Conservation (phyloP, 2,797 vertebrate genomes). For the Falco biarmicus region DNA sequence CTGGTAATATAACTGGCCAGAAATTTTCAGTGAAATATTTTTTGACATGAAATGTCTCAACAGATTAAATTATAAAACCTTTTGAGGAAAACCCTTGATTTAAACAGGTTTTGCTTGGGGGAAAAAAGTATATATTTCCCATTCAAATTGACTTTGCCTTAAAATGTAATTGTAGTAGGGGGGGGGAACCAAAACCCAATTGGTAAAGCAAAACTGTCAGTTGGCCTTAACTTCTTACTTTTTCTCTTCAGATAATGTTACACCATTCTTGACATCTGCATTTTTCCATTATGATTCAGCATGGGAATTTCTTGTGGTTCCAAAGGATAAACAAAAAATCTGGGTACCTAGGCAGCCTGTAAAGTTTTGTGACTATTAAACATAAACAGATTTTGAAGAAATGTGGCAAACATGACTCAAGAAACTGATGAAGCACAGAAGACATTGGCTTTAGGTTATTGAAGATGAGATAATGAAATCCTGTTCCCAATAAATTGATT, state of each 20-base stretch:
- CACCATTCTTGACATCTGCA: neutral
- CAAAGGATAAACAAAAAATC: neutral
- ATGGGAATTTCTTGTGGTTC: neutral
- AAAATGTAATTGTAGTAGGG: neutral
- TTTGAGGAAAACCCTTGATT: neutral
- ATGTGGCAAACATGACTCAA: neutral
- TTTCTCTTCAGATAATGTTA: neutral
- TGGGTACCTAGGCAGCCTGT: neutral
- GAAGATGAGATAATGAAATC: slow-evolving; percentile 39
- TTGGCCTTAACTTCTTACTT: neutral
- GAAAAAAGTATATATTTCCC: neutral
- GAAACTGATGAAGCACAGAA: neutral
- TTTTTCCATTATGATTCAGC: neutral
- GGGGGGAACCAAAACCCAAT: neutral
- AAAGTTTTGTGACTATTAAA: neutral
- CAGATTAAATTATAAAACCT: neutral
- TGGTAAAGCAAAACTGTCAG: neutral
- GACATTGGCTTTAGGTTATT: neutral
- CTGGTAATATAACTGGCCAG: neutral
- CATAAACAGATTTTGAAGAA: neutral
- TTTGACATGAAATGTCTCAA: neutral
- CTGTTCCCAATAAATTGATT: neutral
- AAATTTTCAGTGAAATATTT: neutral
- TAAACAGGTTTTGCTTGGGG: neutral
- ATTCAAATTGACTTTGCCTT: neutral